Base-by-base conservation (phyloP, 2,888 invertebrate genomes). In the Protula sp. region DNA sequence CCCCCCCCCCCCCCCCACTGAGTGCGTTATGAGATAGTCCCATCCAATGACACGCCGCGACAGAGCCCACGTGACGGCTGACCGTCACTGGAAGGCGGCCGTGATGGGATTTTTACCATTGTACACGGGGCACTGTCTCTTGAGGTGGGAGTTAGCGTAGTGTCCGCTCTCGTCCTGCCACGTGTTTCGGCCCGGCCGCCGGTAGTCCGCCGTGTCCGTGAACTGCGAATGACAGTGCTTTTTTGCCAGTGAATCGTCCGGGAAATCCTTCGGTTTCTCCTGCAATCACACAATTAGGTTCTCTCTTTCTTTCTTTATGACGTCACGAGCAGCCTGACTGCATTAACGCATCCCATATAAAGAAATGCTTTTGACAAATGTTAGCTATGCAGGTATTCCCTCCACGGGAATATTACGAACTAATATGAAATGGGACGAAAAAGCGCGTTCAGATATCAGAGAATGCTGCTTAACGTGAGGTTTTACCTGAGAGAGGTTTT, bases 81-180 rank as follows among this genome's bases (percentile, higher is more conserved):
- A n/a, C n/a, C n/a, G n/a, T 38, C 19, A 38, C 19, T 38, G 9
- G 19, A 38, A 38, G 9, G 38, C 38, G 9, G 38, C 38, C 9
- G 38, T 19, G 9, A 38, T 38, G 38, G 74, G 71, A 50, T 73
- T 64, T 3, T 70, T 71, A 28, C 68, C 64, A 38, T 70, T 64
- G 57, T 72, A 72, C 19, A 71, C 70, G 3, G 60, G 62, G 28
- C 59, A 60, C 59, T 75, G 72, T 19, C 67, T 64, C 59, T 76
- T 76, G 56, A 68, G 72, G 56, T 77, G 74, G 3, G 75, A 70
- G 67, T 80, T 80, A 55, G 73, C 63, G 62, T 80, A 80, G 30
- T 77, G 61, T 3, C 78, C 80, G 50, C 72, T 74, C 63, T 80
- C 79, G 51, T 80, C 79, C 54, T 72, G 71, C 79, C 79, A 80